Evolutionary conservation across 2,888 invertebrate species (phyloP).

Genomic region (Sipha maydis): DNA sequence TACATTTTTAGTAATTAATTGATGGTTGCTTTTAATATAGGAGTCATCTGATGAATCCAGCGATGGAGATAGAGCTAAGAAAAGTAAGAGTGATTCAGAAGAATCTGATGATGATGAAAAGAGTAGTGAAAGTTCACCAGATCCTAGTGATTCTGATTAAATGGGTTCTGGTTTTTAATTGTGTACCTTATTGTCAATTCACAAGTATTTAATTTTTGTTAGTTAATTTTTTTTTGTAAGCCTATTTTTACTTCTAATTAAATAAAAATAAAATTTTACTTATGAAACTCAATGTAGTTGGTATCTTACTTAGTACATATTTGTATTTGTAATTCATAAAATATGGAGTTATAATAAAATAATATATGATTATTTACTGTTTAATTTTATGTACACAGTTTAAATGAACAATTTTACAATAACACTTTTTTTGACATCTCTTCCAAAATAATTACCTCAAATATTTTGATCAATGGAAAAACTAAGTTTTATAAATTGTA

Average conservation of each 20-base stretch:
- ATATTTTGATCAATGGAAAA: too few species aligned
- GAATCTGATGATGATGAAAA: constrained; percentile 68
- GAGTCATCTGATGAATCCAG: constrained; percentile 60
- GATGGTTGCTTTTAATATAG: not conserved
- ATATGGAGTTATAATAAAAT: too few species aligned
- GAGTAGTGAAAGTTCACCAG: constrained; percentile 66
- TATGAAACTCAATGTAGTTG: not conserved
- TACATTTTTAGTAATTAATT: not conserved
- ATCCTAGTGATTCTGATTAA: constrained; percentile 64
- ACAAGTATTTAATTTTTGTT: not conserved
- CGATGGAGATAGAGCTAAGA: constrained; percentile 66
- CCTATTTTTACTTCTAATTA: not conserved
- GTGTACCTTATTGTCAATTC: not conserved
- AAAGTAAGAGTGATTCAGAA: constrained; percentile 64
- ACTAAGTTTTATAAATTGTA: too few species aligned
- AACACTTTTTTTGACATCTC: too few species aligned
- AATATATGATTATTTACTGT: too few species aligned
- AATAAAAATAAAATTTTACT: not conserved
- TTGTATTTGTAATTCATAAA: not conserved
- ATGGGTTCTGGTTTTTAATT: not conserved
- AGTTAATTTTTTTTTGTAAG: not conserved
- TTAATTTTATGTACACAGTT: too few species aligned
- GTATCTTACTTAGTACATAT: not conserved
- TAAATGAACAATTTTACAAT: too few species aligned
- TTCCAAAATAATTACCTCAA: too few species aligned